Conservation (phyloP, 2,797 vertebrate genomes). For the Nyctibius grandis region DNA sequence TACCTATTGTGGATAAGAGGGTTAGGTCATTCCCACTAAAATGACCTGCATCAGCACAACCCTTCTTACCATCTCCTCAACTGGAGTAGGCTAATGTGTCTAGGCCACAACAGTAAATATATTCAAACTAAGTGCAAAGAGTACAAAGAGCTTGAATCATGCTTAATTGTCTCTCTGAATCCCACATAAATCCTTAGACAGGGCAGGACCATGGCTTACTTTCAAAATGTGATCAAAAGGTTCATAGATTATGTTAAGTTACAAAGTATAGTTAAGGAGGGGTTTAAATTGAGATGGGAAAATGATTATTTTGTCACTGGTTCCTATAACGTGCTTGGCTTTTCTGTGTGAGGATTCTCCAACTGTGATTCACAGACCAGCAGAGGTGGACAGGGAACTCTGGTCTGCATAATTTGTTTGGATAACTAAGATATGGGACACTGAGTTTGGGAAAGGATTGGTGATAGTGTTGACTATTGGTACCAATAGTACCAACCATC, state of each 20-base stretch:
- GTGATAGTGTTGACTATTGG: neutral
- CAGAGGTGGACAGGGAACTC: neutral
- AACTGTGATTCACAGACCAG: neutral
- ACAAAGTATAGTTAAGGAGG: neutral
- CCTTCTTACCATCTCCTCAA: neutral
- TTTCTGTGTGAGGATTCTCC: neutral
- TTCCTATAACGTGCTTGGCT: neutral
- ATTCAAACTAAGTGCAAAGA: neutral
- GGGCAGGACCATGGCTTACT: neutral
- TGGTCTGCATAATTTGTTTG: neutral
- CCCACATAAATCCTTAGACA: neutral
- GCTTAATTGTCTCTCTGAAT: neutral
- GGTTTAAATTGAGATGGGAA: neutral
- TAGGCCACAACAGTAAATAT: neutral
- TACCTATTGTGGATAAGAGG: neutral
- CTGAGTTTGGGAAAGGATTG: neutral
- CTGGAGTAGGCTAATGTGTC: neutral
- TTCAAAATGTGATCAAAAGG: neutral
- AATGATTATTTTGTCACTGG: neutral
- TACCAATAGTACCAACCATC: neutral
- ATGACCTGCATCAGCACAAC: neutral
- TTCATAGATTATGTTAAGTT: neutral
- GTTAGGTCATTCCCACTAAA: neutral
- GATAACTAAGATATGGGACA: neutral
- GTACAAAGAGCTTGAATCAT: neutral